Evolutionary conservation across 2,888 invertebrate species (phyloP).

Genomic region (Plusia festucae): DNA sequence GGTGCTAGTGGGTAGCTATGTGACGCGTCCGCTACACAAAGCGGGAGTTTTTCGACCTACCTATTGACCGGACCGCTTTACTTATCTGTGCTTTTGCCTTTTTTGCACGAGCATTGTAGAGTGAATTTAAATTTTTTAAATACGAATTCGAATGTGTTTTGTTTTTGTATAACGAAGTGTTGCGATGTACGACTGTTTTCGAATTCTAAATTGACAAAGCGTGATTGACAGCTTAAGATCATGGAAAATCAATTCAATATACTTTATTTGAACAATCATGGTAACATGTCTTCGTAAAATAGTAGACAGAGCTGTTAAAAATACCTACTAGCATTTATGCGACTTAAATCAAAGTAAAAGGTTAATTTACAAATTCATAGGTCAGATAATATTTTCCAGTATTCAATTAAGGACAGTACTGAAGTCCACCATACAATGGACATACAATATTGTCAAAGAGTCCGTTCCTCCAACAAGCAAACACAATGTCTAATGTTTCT

Average conservation of each 20-base stretch:
- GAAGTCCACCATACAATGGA: background rate
- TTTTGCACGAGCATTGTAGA: slow-evolving; percentile 6
- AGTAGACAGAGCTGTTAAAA: no score
- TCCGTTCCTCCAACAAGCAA: background rate
- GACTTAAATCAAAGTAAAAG: no score
- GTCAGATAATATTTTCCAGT: background rate
- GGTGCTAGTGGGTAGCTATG: slow-evolving; percentile 91
- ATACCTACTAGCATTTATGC: no score
- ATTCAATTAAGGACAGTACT: background rate
- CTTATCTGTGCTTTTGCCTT: slow-evolving; percentile 27
- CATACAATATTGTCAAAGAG: background rate
- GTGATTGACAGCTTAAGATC: background rate
- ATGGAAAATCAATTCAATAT: background rate
- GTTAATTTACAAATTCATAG: background rate
- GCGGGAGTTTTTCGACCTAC: slow-evolving; percentile 81
- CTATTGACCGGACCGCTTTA: slow-evolving; percentile 39
- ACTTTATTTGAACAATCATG: no score
- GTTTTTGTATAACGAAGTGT: background rate
- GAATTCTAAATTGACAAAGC: background rate
- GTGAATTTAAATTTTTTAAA: background rate
- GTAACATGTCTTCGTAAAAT: no score
- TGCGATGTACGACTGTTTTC: background rate
- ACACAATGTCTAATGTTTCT: background rate
- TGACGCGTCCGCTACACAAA: slow-evolving; percentile 90
- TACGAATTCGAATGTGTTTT: background rate